Conservation (phyloP, 2,888 invertebrate genomes). For the Agrochola macilenta region DNA sequence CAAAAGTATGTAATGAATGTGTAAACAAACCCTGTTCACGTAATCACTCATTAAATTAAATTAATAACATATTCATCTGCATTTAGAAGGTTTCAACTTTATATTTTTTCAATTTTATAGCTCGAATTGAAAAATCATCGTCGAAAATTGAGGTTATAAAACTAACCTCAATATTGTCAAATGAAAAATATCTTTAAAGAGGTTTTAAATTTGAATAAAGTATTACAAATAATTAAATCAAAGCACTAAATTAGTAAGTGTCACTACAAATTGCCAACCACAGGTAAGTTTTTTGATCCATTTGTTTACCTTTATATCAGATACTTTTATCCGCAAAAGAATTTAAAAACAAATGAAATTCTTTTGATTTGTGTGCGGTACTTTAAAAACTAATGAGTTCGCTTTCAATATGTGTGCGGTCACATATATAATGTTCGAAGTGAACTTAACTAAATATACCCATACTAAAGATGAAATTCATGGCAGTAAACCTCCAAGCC, state of each 20-base stretch:
- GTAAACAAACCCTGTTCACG: background rate
- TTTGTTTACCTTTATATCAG: background rate
- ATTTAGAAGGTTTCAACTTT: background rate
- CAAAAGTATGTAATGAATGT: too few species aligned
- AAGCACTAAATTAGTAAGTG: too few species aligned
- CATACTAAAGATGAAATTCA: background rate
- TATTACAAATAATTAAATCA: too few species aligned
- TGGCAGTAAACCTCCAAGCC: too few species aligned
- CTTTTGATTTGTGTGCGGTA: background rate
- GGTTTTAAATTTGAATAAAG: too few species aligned
- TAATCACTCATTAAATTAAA: background rate
- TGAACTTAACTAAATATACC: background rate
- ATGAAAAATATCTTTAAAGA: too few species aligned
- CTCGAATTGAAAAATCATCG: too few species aligned
- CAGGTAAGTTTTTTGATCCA: background rate
- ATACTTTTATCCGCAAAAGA: background rate
- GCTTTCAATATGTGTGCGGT: background rate
- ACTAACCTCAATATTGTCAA: too few species aligned
- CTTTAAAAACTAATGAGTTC: background rate
- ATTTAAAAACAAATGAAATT: background rate
- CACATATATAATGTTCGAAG: background rate
- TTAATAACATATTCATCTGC: background rate
- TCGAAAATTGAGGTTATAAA: too few species aligned
- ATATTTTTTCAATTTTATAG: background rate
- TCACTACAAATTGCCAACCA: too few species aligned